Base-by-base conservation (phyloP, 2,888 invertebrate genomes). In the Scrobipalpa atriplicella region DNA sequence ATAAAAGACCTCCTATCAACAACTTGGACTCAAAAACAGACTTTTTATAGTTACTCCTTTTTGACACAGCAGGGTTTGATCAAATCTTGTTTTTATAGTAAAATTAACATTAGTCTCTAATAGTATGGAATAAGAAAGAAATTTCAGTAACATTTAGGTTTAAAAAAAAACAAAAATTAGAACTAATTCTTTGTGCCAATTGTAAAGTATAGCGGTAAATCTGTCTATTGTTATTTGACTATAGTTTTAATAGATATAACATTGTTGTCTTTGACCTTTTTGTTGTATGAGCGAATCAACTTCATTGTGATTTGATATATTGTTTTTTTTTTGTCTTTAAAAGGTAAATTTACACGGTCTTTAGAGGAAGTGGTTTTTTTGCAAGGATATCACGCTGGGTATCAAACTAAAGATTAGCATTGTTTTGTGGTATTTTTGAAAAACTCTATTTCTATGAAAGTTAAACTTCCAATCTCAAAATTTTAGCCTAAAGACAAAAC, bases 1-100 rank as follows among this genome's bases (percentile, higher is more conserved):
- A 63, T 75, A 74, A 78, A 76, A 76, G 75, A 76, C 78, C 79
- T 78, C 78, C 78, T 78, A 80, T 84, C 84, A 81, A 71, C 79
- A 72, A 70, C 64, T 71, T 70, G 76, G 75, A 84, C 85, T 87
- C 82, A 85, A 82, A 75, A 73, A 68, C 68, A 54, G 38, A 62
- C 62, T 69, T 72, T 76, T 79, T 77, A 75, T 72, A 70, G 72
- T 70, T 72, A 72, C 72, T 70, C 81, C 82, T 79, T 79, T 80
- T 77, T 75, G 60, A 70, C 85, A 38, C 85, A 75, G 83, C 85
- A 73, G 81, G 80, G 62, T 68, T 67, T 11, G 66, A 65, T 36
- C 8, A 62, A 58, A 58, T 10, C n/a, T 36, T 21, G 10, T 13
- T 58, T 11, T 36, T n/a, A 10, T 5, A n/a, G 36, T 10, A n/a